A percentile compares a stretch with the other conserved stretches of the same genome.
These are phyloP conservation scores for Holacanthella duospinosa DNA, from an alignment of 2,888 invertebrate genomes.

Conservation along the genomic window DNA sequence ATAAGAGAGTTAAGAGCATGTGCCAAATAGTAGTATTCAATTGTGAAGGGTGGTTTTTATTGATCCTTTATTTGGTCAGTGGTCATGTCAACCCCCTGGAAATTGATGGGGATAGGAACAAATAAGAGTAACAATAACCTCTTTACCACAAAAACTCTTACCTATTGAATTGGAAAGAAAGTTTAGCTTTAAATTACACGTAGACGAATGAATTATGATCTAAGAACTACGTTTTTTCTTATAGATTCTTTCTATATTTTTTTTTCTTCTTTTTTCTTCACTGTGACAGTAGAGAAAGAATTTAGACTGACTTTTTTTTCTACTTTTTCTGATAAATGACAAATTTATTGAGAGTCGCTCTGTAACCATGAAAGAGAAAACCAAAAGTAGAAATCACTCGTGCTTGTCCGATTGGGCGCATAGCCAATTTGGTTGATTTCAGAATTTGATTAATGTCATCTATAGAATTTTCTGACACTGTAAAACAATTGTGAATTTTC, in stretches of 20 bases:
- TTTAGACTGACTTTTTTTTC: background rate
- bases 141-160: background rate
- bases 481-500: no score
- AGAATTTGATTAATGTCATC: background rate
- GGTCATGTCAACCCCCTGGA: background rate
- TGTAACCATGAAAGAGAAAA: background rate
- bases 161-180: constrained; percentile 5
- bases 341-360: background rate
- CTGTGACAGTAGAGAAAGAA: background rate
- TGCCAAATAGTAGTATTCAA: no score
- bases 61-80: constrained; percentile 4
- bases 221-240: background rate
- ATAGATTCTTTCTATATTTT: background rate
- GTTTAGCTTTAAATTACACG: constrained; percentile 2
- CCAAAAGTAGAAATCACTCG: background rate
- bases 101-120: background rate
- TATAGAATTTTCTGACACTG: no score
- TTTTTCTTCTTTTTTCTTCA: background rate
- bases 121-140: constrained; percentile 5
- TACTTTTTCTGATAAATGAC: background rate
- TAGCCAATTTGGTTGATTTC: constrained; percentile 3
- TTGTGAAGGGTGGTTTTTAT: no score
- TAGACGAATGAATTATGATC: background rate
- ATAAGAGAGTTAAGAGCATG: no score
- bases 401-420: constrained; percentile 7